Base-by-base conservation (phyloP, 1,140 invertebrate genomes). In the Trichoplusia ni region DNA sequence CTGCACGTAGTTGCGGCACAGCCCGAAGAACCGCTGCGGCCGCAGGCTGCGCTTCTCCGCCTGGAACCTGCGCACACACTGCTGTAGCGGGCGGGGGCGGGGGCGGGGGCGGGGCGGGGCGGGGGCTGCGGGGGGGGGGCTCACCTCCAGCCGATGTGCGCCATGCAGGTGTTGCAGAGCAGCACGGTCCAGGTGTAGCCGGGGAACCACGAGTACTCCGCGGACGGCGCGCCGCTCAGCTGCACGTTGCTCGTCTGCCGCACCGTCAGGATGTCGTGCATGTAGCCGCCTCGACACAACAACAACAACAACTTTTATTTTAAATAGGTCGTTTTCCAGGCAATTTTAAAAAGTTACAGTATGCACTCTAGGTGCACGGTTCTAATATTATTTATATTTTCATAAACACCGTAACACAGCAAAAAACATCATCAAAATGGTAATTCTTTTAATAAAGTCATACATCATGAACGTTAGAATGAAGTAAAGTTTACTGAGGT, bases 161-260 rank as follows among this genome's bases (percentile, higher is more conserved):
- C 19, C 19, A 14, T 18, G 27, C 54, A 58, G 9, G 2, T n/a
- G 37, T 8, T 25, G 16, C 54, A 44, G 3, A 6, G 8, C 5
- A 27, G 92, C 49, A 96, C 93, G 46, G 92, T 94, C 96, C 96
- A 97, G 2, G 93, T 91, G 91, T 93, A 96, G 92, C 95, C 96
- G 33, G 96, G 95, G 89, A 97, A 97, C 96, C 96, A 97, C 64
- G 93, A 94, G 85, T 93, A 94, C 77, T 95, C 93, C 2, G 92
- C 93, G 0, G 94, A 94, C 3, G 94, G 73, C 0, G 80, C 69
- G 2, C 91, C 90, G 51, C 88, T 84, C 21, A 93, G 78, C 19
- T 71, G 66, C 25, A 95, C 78, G 74, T 93, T 92, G 54, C 82
- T 70, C 1, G 93, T 93, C 62, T 92, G 90, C 67, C 92, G 90